Conservation (phyloP, 2,113 vertebrate genomes). For the Scomber colias region DNA sequence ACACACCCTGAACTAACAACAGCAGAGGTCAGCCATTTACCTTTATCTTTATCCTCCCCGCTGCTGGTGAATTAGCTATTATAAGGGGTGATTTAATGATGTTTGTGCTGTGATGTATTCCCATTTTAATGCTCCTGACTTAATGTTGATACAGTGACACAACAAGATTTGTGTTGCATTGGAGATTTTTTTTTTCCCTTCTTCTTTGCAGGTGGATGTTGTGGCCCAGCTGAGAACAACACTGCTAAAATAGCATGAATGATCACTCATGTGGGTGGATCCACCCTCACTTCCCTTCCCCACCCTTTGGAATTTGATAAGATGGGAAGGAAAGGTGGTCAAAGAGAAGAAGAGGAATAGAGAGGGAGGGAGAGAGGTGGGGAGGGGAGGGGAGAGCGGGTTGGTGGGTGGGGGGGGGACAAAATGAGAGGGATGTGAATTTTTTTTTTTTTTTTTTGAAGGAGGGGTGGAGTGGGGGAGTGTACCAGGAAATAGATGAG, state of each 20-base stretch:
- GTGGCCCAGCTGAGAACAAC: conserved; percentile 58
- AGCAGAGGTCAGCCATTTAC: conserved; percentile 59
- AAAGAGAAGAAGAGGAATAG: conserved; percentile 40
- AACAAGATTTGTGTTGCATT: conserved; percentile 44
- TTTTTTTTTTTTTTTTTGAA: conserved; percentile 5
- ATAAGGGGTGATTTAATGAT: conserved; percentile 39
- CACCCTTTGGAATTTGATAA: conserved; percentile 76
- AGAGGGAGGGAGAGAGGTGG: conserved; percentile 2
- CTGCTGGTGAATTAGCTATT: conserved; percentile 56
- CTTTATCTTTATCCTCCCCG: conserved; percentile 50
- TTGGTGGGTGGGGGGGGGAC: neutral
- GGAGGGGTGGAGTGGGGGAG: conserved; percentile 28
- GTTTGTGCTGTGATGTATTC: conserved; percentile 34
- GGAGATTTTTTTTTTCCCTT: conserved; percentile 1
- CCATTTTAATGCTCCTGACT: conserved; percentile 29
- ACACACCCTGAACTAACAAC: conserved; percentile 66
- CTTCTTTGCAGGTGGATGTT: conserved; percentile 64
- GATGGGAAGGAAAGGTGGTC: conserved; percentile 66
- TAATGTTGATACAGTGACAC: conserved; percentile 30
- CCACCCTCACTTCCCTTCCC: conserved; percentile 69
- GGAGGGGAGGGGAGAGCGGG: too few relatives aligned
- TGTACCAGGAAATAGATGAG: conserved; percentile 69
- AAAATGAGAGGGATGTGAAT: conserved; percentile 52
- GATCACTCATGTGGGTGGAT: conserved; percentile 77
- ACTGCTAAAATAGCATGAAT: conserved; percentile 74